Percentiles rank a stretch among this genome's conserved stretches.
Conservation (phyloP, 2,888 invertebrate genomes). For the Hirudinaria manillensis region DNA sequence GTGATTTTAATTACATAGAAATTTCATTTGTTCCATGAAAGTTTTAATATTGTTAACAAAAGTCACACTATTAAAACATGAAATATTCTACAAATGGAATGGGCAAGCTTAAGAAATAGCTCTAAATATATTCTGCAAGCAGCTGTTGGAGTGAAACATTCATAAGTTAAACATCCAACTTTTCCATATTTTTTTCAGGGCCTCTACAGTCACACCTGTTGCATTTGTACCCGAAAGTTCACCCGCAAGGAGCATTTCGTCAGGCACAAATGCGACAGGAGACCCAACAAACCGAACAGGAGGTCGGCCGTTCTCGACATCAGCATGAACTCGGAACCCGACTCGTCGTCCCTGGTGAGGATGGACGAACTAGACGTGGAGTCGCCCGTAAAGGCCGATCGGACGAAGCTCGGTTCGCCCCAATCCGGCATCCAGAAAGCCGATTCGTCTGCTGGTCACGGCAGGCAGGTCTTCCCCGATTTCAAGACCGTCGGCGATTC, state of each 20-base stretch:
- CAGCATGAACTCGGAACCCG: conserved; percentile 26
- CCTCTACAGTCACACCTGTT: conserved; percentile 39
- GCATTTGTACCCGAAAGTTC: conserved; percentile 40
- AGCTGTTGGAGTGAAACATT: too few species aligned
- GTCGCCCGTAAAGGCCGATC: neutral
- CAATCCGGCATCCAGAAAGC: neutral
- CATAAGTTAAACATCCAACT: too few species aligned
- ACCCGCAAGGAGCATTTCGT: conserved; percentile 41
- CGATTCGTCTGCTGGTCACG: conserved; percentile 5
- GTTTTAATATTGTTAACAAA: too few species aligned
- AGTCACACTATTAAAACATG: too few species aligned
- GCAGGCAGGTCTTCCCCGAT: neutral
- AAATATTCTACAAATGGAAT: neutral
- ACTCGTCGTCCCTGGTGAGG: neutral
- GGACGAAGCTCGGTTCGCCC: neutral
- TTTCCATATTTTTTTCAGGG: conserved; percentile 17
- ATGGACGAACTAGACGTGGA: conserved; percentile 14
- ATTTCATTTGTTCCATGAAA: too few species aligned
- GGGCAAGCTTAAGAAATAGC: neutral
- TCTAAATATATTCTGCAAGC: neutral
- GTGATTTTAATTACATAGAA: too few species aligned
- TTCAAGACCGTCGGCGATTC: neutral
- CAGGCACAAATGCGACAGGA: conserved; percentile 41
- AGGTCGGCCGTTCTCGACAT: conserved; percentile 20
- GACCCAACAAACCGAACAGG: conserved; percentile 37